These are phyloP conservation scores for Iselma pallidipennis DNA, from an alignment of 2,888 invertebrate genomes.

Conservation along the genomic window DNA sequence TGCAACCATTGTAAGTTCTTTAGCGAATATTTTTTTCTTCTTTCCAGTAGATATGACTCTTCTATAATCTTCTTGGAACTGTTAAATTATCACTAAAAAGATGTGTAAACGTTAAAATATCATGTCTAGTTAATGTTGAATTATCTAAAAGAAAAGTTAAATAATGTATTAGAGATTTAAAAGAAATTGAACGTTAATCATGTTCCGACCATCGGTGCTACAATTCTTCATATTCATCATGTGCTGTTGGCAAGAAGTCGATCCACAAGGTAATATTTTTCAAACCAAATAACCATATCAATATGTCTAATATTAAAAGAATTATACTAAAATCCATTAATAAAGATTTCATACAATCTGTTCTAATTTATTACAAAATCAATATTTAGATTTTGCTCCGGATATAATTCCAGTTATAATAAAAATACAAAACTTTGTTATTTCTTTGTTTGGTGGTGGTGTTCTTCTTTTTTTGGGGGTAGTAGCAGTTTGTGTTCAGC, in stretches of 20 bases:
- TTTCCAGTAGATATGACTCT: neutral
- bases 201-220: neutral
- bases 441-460: neutral
- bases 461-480: neutral
- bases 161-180: too few species aligned
- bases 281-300: neutral
- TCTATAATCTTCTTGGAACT: neutral
- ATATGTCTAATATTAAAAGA: too few species aligned
- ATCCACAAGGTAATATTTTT: neutral
- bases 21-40: neutral
- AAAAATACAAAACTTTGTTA: neutral
- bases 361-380: neutral
- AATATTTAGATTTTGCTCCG: neutral
- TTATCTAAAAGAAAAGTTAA: neutral
- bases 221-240: neutral
- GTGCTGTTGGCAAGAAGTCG: neutral
- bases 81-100: neutral
- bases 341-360: neutral
- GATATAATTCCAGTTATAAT: neutral
- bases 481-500: neutral
- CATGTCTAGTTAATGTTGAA: neutral
- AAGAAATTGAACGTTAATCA: neutral
- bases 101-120: neutral
- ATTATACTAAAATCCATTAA: neutral
- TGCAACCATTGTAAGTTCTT: neutral